These are phyloP conservation scores for Epizoanthus rinbou DNA, from an alignment of 92 coral and sea anemone genomes.

Conservation along the genomic window DNA sequence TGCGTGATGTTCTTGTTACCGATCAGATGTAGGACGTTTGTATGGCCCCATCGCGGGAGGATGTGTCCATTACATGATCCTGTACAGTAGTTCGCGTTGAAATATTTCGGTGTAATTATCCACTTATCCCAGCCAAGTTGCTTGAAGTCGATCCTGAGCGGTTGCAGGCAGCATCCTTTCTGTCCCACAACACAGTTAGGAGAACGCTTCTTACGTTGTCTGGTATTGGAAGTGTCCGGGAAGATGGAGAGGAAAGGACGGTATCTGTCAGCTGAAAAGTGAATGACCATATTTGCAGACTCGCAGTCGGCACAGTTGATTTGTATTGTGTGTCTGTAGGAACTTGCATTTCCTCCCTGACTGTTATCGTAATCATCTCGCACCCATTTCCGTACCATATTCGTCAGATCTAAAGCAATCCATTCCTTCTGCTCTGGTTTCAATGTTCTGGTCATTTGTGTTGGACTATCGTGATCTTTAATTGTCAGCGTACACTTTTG, in stretches of 20 bases:
- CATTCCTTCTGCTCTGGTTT: slow-evolving; percentile 44
- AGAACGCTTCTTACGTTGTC: slow-evolving; percentile 44
- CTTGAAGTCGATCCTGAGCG: slow-evolving; percentile 56
- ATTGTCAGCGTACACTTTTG: slow-evolving; percentile 10
- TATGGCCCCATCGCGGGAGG: slow-evolving; percentile 43
- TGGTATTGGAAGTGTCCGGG: slow-evolving; percentile 42
- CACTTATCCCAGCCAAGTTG: slow-evolving; percentile 73
- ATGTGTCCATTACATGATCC: slow-evolving; percentile 61
- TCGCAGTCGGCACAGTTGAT: slow-evolving; percentile 61
- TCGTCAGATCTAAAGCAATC: slow-evolving; percentile 47
- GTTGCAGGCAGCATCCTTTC: slow-evolving; percentile 59
- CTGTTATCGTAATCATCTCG: slow-evolving; percentile 26
- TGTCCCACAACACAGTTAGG: slow-evolving; percentile 47
- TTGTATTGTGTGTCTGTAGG: slow-evolving; percentile 37
- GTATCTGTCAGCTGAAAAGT: slow-evolving; percentile 50
- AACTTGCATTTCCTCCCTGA: slow-evolving; percentile 28
- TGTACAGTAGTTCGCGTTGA: slow-evolving; percentile 67
- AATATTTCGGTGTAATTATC: slow-evolving; percentile 65
- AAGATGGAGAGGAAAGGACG: slow-evolving; percentile 69
- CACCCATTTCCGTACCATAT: slow-evolving; percentile 56
- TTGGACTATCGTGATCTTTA: not conserved
- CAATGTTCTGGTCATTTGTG: slow-evolving; percentile 20
- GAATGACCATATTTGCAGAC: slow-evolving; percentile 30
- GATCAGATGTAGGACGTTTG: slow-evolving; percentile 52
- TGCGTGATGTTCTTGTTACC: slow-evolving; percentile 35